These are phyloP conservation scores for Parapristionchus giblindavisi DNA, from an alignment of 2,888 invertebrate genomes.

Conservation along the genomic window DNA sequence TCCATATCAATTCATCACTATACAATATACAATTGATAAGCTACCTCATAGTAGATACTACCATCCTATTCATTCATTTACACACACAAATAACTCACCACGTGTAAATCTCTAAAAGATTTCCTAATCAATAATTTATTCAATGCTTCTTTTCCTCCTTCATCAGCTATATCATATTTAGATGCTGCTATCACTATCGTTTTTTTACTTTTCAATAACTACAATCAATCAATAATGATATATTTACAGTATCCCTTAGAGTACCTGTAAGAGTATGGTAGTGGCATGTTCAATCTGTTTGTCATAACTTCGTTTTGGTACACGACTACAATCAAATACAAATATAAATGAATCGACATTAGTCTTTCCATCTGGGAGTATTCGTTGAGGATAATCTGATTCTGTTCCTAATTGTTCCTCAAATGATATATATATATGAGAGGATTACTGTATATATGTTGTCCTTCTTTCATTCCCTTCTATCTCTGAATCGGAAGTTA, in stretches of 20 bases:
- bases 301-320: conserved; percentile 88
- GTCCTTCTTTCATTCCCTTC: neutral
- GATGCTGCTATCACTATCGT: conserved; percentile 93
- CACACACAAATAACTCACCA: conserved; percentile 43
- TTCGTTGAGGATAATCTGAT: conserved; percentile 93
- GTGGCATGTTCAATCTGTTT: conserved; percentile 74
- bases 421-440: conserved; percentile 36
- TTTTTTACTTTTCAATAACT: conserved; percentile 80
- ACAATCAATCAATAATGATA: neutral
- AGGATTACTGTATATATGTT: neutral
- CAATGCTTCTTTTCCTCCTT: conserved; percentile 81
- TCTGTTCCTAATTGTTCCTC: conserved; percentile 79
- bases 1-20: too few species aligned
- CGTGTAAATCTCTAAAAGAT: conserved; percentile 80
- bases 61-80: too few species aligned
- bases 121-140: conserved; percentile 87
- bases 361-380: conserved; percentile 84
- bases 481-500: neutral
- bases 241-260: neutral
- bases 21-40: too few species aligned
- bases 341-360: conserved; percentile 93
- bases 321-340: conserved; percentile 92
- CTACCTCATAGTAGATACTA: too few species aligned
- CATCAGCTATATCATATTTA: conserved; percentile 84
- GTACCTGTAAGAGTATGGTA: conserved; percentile 20